phyloP scores from a whole-genome alignment of 2,888 invertebrate species.

The Strigamia crassipes region DNA sequence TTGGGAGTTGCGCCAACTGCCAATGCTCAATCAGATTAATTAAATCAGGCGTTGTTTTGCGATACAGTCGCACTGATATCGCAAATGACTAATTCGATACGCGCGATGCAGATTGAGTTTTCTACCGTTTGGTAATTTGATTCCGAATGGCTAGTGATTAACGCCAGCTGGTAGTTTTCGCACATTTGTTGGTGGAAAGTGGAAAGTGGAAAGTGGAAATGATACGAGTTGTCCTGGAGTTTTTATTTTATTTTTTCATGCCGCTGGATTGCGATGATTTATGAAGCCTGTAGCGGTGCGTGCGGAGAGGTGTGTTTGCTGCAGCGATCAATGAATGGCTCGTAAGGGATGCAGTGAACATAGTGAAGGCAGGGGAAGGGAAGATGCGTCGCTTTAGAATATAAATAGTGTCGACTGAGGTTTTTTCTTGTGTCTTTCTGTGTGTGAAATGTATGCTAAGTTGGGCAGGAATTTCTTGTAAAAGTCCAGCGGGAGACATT shows the following conservation, averaged over 20 bases:
- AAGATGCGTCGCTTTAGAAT: conserved; percentile 11
- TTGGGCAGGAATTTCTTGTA: conserved; percentile 10
- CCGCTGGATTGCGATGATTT: neutral
- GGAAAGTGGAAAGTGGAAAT: neutral
- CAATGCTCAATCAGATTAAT: neutral
- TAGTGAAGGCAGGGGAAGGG: neutral
- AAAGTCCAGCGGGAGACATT: conserved; percentile 10
- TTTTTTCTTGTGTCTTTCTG: conserved; percentile 15
- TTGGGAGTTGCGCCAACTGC: neutral
- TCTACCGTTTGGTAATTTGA: neutral
- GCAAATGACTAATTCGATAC: neutral
- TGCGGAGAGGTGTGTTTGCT: neutral
- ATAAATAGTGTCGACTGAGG: conserved; percentile 21
- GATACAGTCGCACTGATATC: neutral
- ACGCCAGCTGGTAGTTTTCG: neutral
- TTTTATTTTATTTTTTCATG: neutral
- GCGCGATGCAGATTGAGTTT: neutral
- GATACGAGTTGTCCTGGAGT: neutral
- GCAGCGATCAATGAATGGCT: neutral
- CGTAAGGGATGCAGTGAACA: neutral
- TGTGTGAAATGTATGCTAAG: conserved; percentile 16
- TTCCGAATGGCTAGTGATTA: neutral
- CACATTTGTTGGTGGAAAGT: conserved; percentile 10
- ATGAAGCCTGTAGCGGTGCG: neutral
- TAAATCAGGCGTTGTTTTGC: neutral